These are phyloP conservation scores for Ibycter americanus DNA, from an alignment of 2,797 vertebrate species.

Conservation along the genomic window DNA sequence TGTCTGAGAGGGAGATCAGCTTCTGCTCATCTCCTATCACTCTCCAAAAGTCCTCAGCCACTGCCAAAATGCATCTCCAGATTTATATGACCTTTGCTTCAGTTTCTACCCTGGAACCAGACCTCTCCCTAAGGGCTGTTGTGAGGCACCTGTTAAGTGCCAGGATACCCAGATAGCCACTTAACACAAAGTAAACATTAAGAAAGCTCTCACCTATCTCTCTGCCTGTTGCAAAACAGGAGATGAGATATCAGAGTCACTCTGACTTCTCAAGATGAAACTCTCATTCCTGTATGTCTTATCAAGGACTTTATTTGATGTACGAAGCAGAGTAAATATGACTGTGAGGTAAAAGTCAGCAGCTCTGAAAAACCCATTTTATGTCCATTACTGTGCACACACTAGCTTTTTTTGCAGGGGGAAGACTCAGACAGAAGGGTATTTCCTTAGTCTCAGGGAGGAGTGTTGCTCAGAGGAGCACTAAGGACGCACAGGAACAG, in stretches of 20 bases:
- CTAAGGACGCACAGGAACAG: neutral
- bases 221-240: neutral
- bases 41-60: neutral
- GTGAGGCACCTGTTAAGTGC: neutral
- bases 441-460: neutral
- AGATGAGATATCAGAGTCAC: neutral
- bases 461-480: neutral
- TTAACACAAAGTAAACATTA: neutral
- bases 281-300: neutral
- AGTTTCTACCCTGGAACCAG: neutral
- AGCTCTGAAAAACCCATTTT: neutral
- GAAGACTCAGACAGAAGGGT: neutral
- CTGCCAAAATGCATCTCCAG: neutral
- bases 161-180: neutral
- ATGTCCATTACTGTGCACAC: neutral
- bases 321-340: neutral
- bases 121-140: neutral
- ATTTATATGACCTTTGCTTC: neutral
- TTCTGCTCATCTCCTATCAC: neutral
- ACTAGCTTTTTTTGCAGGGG: neutral
- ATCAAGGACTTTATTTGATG: neutral
- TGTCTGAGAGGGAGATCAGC: neutral
- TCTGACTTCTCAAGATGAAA: neutral
- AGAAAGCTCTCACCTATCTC: neutral
- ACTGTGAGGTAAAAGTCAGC: neutral